Conservation (phyloP, 2,797 vertebrate genomes). For the Aplochiton taeniatus region DNA sequence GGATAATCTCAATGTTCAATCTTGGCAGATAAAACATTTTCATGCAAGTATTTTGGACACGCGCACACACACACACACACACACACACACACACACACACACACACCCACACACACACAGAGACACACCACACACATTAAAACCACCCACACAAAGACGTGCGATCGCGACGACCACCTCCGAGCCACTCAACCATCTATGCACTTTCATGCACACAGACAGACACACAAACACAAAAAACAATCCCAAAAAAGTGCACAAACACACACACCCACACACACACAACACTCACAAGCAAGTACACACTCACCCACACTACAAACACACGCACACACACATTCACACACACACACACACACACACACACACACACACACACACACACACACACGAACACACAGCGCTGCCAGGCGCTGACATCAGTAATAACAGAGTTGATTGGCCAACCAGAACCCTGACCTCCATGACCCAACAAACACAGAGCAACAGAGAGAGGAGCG, state of each 20-base stretch:
- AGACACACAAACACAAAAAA: background rate
- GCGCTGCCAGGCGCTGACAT: constrained; percentile 1
- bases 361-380: constrained; percentile 13
- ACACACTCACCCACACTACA: background rate
- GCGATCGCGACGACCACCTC: too few species aligned
- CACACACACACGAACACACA: constrained; percentile 8
- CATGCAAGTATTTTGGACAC: constrained; percentile 37
- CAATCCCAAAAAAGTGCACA: background rate
- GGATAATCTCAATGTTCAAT: constrained; percentile 53
- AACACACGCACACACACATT: background rate
- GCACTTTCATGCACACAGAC: too few species aligned
- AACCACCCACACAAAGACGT: too few species aligned
- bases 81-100: background rate
- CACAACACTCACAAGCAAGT: constrained; percentile 16
- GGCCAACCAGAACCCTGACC: constrained; percentile 40
- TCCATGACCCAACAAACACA: constrained; percentile 25
- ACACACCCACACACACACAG: too few species aligned
- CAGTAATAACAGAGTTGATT: constrained; percentile 31
- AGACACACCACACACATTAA: background rate
- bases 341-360: constrained; percentile 1
- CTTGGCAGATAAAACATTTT: constrained; percentile 63
- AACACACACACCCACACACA: background rate
- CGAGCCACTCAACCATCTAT: too few species aligned
- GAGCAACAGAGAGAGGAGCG: constrained; percentile 8
- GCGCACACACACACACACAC: constrained; percentile 10